Base-by-base conservation (phyloP, 1,140 invertebrate species). In the Anagrus nilaparvatae region DNA sequence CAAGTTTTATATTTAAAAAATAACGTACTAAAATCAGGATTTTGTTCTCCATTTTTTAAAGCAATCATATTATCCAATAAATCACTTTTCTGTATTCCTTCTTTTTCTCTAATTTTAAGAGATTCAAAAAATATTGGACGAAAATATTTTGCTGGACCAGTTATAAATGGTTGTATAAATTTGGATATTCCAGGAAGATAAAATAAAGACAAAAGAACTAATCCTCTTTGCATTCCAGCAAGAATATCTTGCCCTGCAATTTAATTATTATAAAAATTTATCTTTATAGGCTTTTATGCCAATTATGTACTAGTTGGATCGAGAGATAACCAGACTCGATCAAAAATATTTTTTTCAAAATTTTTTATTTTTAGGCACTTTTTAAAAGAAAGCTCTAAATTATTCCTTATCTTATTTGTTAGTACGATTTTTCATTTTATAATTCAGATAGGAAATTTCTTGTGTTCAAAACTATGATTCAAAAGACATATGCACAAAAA, bases 1-100 rank as follows among this genome's bases (percentile, higher is more conserved):
- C 33, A 47, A 30, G 17, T 19, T 25, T 17, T 10, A 19, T 28
- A 23, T 19, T 40, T 10, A 31, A 28, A 39, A 14, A 14, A 29
- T 18, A 12, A 39, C 40, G 25, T 53, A 60, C 56, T 49, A 12
- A 52, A 62, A 16, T 51, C 35, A 1, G 51, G 43, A 44, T 43
- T 45, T 31, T 62, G 55, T 44, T 58, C 38, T 40, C 44, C 55
- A 41, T 60, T 59, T 39, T 60, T 60, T 3, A 62, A 38, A 12
- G 16, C 3, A 29, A 60, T 43, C 18, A 62, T 50, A 12, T 35
- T 52, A 45, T 62, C 60, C 2, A 62, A 46, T 12, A 62, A 30
- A 40, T 62, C 60, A 27, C 50, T 50, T 48, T 56, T 43, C 9
- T 59, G 52, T 5, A 44, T 46, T 17, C 48, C 43, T 5, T 35